Evolutionary conservation across 2,888 invertebrate species (phyloP).

Genomic region (Leptopterna dolabrata): DNA sequence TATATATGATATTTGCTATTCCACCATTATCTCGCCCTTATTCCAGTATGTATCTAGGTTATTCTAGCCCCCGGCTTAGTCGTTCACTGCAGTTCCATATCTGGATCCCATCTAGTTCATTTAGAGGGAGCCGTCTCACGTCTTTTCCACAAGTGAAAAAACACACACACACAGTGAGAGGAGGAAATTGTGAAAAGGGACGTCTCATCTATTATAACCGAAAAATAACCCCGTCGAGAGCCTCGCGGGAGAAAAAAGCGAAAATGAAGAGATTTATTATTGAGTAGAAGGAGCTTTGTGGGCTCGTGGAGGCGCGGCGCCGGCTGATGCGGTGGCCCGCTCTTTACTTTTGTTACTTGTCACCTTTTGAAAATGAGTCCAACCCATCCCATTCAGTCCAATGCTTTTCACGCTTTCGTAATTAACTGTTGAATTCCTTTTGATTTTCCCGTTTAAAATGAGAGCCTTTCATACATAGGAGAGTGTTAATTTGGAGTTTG

Average conservation of each 20-base stretch:
- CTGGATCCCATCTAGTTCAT: background rate
- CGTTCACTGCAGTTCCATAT: background rate
- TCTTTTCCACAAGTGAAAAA: background rate
- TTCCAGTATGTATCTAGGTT: too few species aligned
- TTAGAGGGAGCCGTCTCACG: background rate
- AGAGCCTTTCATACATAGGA: too few species aligned
- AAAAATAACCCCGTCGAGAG: conserved; percentile 6
- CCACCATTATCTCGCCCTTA: too few species aligned
- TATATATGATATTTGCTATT: too few species aligned
- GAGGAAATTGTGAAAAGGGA: background rate
- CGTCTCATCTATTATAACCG: conserved; percentile 34
- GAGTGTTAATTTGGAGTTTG: too few species aligned
- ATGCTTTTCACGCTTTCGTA: background rate
- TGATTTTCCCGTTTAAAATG: too few species aligned
- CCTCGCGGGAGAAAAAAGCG: conserved; percentile 7
- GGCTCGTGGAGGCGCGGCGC: background rate
- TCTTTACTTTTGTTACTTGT: too few species aligned
- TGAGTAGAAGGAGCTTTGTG: conserved; percentile 40
- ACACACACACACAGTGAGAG: background rate
- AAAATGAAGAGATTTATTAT: conserved; percentile 52
- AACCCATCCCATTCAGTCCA: background rate
- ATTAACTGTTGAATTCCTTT: background rate
- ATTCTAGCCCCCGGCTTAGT: too few species aligned
- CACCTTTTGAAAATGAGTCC: conserved; percentile 21
- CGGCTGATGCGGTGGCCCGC: background rate